Percentiles rank a stretch among this genome's conserved stretches.
phyloP scores from a whole-genome alignment of 2,888 invertebrate genomes.

The Dryadula phaetusa region DNA sequence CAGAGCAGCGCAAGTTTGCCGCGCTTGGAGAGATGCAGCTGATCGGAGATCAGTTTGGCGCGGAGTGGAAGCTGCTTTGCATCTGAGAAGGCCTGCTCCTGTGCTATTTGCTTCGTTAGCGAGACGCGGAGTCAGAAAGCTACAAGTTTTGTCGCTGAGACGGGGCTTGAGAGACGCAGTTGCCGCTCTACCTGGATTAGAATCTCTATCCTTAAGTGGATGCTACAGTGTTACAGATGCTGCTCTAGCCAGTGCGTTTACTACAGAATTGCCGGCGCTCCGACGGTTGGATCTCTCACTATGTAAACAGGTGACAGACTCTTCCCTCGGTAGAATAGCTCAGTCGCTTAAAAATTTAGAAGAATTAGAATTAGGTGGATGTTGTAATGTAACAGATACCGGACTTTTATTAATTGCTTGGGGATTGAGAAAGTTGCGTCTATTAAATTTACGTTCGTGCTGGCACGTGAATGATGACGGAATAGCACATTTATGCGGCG shows the following conservation, averaged over 20 bases:
- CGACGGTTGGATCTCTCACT: constrained; percentile 93
- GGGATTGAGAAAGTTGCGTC: constrained; percentile 93
- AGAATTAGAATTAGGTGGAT: constrained; percentile 95
- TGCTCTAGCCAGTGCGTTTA: constrained; percentile 92
- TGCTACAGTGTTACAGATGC: constrained; percentile 96
- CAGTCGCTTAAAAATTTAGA: constrained; percentile 93
- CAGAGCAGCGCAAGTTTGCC: constrained; percentile 94
- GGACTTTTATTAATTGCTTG: constrained; percentile 94
- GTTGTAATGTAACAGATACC: constrained; percentile 95
- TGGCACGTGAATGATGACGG: constrained; percentile 96
- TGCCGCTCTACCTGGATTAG: constrained; percentile 92
- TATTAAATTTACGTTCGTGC: constrained; percentile 95
- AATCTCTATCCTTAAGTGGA: constrained; percentile 94
- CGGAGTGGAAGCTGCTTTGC: constrained; percentile 95
- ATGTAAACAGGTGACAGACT: constrained; percentile 98
- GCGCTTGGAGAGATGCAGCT: constrained; percentile 95
- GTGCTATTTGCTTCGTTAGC: constrained; percentile 94
- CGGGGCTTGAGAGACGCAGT: constrained; percentile 94
- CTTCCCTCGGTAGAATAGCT: constrained; percentile 92
- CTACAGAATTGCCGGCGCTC: constrained; percentile 89
- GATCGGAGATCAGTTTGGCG: constrained; percentile 97
- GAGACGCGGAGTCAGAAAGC: constrained; percentile 92
- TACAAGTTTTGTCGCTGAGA: constrained; percentile 94
- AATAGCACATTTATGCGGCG: constrained; percentile 93
- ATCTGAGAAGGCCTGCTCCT: constrained; percentile 92